A percentile compares a stretch with the other conserved stretches of the same genome.
These are phyloP conservation scores for Lagocephalus sceleratus DNA, from an alignment of 2,797 vertebrate species.

Conservation along the genomic window DNA sequence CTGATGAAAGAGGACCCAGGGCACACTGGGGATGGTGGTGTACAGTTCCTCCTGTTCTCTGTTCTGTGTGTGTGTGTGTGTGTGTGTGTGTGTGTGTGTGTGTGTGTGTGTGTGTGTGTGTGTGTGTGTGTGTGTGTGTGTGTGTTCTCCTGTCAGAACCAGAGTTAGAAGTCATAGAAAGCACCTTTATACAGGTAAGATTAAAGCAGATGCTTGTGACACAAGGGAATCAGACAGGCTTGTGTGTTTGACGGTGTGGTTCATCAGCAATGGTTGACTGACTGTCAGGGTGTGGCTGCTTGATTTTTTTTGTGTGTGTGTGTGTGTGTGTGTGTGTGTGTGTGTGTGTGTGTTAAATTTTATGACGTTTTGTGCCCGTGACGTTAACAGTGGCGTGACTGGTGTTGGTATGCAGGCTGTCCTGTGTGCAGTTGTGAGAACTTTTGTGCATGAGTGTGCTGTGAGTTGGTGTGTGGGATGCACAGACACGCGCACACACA, in stretches of 20 bases:
- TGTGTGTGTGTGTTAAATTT: slow-evolving; percentile 34
- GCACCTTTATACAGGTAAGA: not conserved
- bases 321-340: slow-evolving; percentile 48
- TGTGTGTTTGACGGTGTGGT: slow-evolving; percentile 18
- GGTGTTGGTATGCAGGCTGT: slow-evolving; percentile 65
- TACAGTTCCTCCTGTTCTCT: too few relatives aligned
- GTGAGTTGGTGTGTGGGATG: slow-evolving; percentile 14
- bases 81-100: slow-evolving; percentile 8
- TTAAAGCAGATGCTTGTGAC: too few relatives aligned
- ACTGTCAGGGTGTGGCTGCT: slow-evolving; percentile 58
- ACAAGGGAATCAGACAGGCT: not conserved
- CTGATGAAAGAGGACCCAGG: too few relatives aligned
- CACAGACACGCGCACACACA: too few relatives aligned
- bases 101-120: not conserved
- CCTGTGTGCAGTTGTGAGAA: slow-evolving; percentile 55
- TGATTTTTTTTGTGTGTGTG: slow-evolving; percentile 50
- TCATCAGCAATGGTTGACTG: slow-evolving; percentile 63
- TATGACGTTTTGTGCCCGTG: slow-evolving; percentile 50
- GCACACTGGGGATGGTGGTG: too few relatives aligned
- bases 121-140: not conserved
- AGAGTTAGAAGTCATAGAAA: not conserved
- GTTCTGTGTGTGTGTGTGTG: slow-evolving; percentile 3
- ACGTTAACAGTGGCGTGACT: slow-evolving; percentile 62
- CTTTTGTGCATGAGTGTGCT: slow-evolving; percentile 36
- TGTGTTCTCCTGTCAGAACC: too few relatives aligned